These are phyloP conservation scores for Daktulosphaira vitifoliae DNA, from an alignment of 1,140 invertebrate genomes.

Conservation along the genomic window DNA sequence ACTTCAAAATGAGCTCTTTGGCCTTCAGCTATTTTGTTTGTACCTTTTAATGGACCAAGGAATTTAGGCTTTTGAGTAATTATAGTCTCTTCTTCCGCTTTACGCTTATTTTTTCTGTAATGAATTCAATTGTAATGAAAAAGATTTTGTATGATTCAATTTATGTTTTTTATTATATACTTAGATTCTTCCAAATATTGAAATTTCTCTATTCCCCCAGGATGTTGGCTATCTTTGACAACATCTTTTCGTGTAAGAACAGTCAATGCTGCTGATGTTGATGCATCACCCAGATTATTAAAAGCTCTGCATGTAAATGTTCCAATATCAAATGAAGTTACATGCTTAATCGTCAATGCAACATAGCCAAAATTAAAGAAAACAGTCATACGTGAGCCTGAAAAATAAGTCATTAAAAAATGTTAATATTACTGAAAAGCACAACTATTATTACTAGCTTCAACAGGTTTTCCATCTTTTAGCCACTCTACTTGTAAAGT, in stretches of 20 bases:
- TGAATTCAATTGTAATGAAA: not conserved
- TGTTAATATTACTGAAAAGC: no score
- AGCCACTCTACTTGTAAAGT: conserved; percentile 90
- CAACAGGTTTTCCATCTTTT: conserved; percentile 81
- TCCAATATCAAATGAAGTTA: conserved; percentile 82
- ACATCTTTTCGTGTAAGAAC: conserved; percentile 79
- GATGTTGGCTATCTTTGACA: conserved; percentile 73
- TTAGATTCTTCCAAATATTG: conserved; percentile 78
- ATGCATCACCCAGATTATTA: conserved; percentile 79
- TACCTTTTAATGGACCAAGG: conserved; percentile 76
- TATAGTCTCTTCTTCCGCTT: conserved; percentile 60
- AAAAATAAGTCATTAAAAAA: conserved; percentile 36
- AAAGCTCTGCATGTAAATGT: conserved; percentile 82
- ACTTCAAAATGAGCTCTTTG: conserved; percentile 95
- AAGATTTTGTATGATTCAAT: conserved; percentile 12
- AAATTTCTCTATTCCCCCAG: conserved; percentile 77
- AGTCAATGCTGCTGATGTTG: conserved; percentile 77
- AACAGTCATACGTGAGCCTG: conserved; percentile 78
- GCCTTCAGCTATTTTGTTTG: conserved; percentile 88
- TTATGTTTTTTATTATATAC: no score
- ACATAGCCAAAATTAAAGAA: conserved; percentile 97
- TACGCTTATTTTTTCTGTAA: conserved; percentile 44
- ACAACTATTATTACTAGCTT: conserved; percentile 59
- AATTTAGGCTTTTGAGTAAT: conserved; percentile 73
- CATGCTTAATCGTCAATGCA: conserved; percentile 88